Conservation (phyloP, 2,888 invertebrate species). For the Dinocampus coccinellae region DNA sequence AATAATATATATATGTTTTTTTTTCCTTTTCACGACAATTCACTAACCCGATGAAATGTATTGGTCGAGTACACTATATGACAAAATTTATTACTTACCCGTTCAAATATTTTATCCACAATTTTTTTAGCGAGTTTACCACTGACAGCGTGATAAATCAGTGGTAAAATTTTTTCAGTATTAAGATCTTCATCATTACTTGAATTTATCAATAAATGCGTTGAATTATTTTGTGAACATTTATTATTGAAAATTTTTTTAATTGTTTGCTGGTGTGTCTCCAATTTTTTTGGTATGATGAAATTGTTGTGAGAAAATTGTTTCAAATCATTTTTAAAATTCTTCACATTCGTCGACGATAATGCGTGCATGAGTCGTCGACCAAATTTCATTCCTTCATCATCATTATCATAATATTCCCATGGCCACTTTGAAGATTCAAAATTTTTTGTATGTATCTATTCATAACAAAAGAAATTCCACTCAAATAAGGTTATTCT, state of each 20-base stretch:
- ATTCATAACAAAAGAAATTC: no score
- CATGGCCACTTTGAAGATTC: conserved; percentile 49
- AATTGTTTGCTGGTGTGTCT: not conserved
- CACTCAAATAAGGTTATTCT: no score
- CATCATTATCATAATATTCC: conserved; percentile 47
- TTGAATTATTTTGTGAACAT: conserved; percentile 11
- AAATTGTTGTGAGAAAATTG: not conserved
- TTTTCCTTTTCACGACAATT: not conserved
- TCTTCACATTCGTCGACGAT: not conserved
- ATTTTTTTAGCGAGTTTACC: conserved; percentile 60
- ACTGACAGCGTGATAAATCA: conserved; percentile 52
- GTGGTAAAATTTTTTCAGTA: conserved; percentile 55
- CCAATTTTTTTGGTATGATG: not conserved
- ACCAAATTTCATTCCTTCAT: conserved; percentile 49
- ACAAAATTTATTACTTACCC: conserved; percentile 44
- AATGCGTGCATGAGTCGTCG: conserved; percentile 41
- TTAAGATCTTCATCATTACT: conserved; percentile 33
- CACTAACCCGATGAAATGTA: no score
- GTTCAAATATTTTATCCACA: conserved; percentile 56
- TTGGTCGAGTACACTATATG: no score
- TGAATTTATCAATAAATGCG: conserved; percentile 28
- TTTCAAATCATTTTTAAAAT: not conserved
- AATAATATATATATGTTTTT: not conserved
- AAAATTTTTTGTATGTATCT: conserved; percentile 6
- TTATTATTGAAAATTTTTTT: not conserved